These are phyloP conservation scores for Elegia similella DNA, from an alignment of 2,888 invertebrate species.

Conservation along the genomic window DNA sequence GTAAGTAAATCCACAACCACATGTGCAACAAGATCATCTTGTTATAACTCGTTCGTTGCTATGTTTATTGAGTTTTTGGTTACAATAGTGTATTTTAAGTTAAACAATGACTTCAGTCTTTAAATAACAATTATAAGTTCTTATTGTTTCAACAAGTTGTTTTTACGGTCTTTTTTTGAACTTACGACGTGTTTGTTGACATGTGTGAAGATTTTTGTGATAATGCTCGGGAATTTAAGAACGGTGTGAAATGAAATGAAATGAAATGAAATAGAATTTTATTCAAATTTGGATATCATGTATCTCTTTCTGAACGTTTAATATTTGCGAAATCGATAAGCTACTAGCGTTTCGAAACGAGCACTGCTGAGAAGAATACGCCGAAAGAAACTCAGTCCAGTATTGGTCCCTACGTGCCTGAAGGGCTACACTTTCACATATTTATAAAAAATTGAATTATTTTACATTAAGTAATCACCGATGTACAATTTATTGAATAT, in stretches of 20 bases:
- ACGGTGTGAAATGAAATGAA: neutral
- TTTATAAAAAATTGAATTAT: too few relatives aligned
- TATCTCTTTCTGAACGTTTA: too few relatives aligned
- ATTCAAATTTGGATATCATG: too few relatives aligned
- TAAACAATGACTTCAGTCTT: neutral
- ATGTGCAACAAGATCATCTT: neutral
- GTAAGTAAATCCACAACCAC: slow-evolving; percentile 11
- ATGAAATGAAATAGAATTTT: too few relatives aligned
- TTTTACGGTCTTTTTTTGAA: slow-evolving; percentile 11
- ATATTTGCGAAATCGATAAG: too few relatives aligned
- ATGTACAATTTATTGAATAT: too few relatives aligned
- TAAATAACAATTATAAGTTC: slow-evolving; percentile 2
- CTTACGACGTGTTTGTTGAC: slow-evolving; percentile 1
- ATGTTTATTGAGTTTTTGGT: slow-evolving; percentile 1
- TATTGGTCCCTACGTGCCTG: too few relatives aligned
- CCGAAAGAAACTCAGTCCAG: too few relatives aligned
- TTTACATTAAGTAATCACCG: too few relatives aligned
- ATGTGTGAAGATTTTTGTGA: neutral
- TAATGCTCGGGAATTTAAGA: neutral
- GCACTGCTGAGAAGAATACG: too few relatives aligned
- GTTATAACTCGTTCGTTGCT: neutral
- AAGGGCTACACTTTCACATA: too few relatives aligned
- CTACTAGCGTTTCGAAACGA: too few relatives aligned
- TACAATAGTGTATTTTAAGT: neutral
- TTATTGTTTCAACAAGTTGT: slow-evolving; percentile 7